phyloP scores from a whole-genome alignment of 2,797 vertebrate species.

The Sebastolobus alascanus region DNA sequence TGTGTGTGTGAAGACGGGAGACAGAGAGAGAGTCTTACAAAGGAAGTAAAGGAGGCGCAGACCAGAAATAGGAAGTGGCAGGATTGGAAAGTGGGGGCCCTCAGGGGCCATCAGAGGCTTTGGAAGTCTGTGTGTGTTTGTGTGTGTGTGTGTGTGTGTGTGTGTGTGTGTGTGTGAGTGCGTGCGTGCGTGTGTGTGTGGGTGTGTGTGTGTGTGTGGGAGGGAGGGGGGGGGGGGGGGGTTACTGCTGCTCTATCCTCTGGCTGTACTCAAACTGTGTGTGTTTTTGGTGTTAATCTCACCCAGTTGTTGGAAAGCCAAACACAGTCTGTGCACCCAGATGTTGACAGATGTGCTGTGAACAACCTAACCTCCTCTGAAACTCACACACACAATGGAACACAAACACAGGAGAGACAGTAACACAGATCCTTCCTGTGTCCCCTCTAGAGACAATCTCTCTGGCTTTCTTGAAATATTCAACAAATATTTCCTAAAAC shows the following conservation, averaged over 20 bases:
- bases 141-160: no score
- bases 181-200: slow-evolving; percentile 42
- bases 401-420: slow-evolving; percentile 21
- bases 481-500: slow-evolving; percentile 59
- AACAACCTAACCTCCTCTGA: slow-evolving; percentile 58
- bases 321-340: slow-evolving; percentile 87
- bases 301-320: slow-evolving; percentile 85
- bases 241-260: slow-evolving; percentile 67
- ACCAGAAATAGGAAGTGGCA: slow-evolving; percentile 74
- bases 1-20: slow-evolving; percentile 30
- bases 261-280: slow-evolving; percentile 77
- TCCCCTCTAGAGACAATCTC: slow-evolving; percentile 52
- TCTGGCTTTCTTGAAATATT: slow-evolving; percentile 41
- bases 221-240: slow-evolving; percentile 3
- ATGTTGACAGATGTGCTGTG: slow-evolving; percentile 87
- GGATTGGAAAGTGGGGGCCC: slow-evolving; percentile 66
- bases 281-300: slow-evolving; percentile 78
- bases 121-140: slow-evolving; percentile 28
- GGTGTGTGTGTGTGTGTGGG: slow-evolving; percentile 20
- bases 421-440: slow-evolving; percentile 51
- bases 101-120: slow-evolving; percentile 70
- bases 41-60: slow-evolving; percentile 55
- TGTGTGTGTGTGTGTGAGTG: slow-evolving; percentile 18
- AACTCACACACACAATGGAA: slow-evolving; percentile 18
- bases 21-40: slow-evolving; percentile 49